Conservation (phyloP, 92 coral and sea anemone genomes). For the Actinernus sp. region DNA sequence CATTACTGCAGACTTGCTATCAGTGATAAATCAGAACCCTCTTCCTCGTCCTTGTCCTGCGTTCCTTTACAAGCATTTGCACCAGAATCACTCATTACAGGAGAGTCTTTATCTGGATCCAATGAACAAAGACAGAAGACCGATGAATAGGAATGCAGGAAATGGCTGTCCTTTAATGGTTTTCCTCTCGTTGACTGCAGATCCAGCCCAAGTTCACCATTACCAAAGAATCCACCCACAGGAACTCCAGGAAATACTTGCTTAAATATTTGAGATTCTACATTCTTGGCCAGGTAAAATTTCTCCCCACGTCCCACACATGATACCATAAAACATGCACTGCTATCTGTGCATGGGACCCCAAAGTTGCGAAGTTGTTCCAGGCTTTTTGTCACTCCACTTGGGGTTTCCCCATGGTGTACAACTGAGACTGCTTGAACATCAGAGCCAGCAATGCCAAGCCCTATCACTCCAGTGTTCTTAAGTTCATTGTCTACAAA, state of each 20-base stretch:
- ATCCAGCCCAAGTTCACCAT: conserved; percentile 94
- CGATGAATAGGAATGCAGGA: conserved; percentile 86
- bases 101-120: no score
- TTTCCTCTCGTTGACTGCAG: conserved; percentile 80
- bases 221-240: conserved; percentile 87
- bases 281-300: conserved; percentile 78
- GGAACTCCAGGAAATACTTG: conserved; percentile 88
- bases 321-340: conserved; percentile 89
- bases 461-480: conserved; percentile 82
- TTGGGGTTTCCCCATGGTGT: conserved; percentile 82
- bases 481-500: conserved; percentile 83
- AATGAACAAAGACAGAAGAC: conserved; percentile 93
- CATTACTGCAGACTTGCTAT: no score
- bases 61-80: no score
- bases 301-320: conserved; percentile 87
- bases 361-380: conserved; percentile 53
- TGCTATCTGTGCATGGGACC: conserved; percentile 44
- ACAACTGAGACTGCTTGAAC: conserved; percentile 90
- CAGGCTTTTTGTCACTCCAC: conserved; percentile 63
- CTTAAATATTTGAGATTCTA: conserved; percentile 79
- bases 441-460: conserved; percentile 81
- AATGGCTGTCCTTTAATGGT: conserved; percentile 81
- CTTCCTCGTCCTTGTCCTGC: no score
- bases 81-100: no score
- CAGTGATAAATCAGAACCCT: no score